Conservation (phyloP, 2,113 vertebrate species). For the Hystrix brachyura region DNA sequence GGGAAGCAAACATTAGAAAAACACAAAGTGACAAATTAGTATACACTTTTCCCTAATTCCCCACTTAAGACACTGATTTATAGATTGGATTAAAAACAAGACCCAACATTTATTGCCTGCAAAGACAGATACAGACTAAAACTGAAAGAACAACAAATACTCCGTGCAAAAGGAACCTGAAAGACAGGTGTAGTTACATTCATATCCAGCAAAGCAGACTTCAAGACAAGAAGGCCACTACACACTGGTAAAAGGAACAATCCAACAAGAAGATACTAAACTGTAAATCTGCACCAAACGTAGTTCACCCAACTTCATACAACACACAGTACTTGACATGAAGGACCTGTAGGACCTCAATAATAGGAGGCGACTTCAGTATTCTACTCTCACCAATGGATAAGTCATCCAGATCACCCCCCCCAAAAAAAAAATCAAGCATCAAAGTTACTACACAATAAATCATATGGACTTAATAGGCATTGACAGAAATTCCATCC, state of each 20-base stretch:
- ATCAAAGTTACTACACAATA: neutral
- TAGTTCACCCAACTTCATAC: neutral
- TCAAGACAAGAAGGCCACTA: neutral
- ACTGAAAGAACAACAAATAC: neutral
- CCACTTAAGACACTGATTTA: neutral
- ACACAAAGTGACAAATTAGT: neutral
- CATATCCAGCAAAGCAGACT: neutral
- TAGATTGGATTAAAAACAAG: neutral
- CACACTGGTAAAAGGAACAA: neutral
- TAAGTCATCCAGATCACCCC: neutral
- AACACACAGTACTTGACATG: neutral
- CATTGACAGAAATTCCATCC: neutral
- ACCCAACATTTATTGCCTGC: neutral
- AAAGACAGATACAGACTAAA: neutral
- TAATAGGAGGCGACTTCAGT: neutral
- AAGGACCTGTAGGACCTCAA: neutral
- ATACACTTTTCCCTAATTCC: neutral
- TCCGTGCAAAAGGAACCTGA: neutral
- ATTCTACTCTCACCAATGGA: neutral
- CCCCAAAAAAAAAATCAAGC: neutral
- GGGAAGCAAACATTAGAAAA: neutral
- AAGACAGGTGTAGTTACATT: neutral
- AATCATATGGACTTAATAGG: neutral
- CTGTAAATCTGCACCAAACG: neutral
- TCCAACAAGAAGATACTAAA: neutral